Evolutionary conservation across 2,888 invertebrate species (phyloP).

Genomic region (Drosophila peninsularis): DNA sequence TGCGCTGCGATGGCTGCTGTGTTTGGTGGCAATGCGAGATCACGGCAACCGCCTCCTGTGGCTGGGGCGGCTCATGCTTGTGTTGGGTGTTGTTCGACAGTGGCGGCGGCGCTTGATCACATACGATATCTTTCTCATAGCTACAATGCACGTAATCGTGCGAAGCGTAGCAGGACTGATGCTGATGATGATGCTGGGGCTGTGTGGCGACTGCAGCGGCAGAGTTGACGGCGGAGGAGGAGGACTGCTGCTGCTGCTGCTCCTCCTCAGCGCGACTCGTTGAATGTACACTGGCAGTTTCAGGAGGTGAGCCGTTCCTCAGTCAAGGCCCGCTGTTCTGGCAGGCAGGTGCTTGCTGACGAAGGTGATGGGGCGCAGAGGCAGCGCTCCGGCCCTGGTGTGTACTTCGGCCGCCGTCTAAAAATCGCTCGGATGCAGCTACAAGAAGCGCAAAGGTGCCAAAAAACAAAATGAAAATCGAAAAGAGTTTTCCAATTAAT

Average conservation of each 20-base stretch:
- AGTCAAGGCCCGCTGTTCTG: conserved; percentile 86
- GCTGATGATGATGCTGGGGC: conserved; percentile 24
- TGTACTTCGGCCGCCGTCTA: conserved; percentile 89
- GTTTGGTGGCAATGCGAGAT: conserved; percentile 67
- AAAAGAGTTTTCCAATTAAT: conserved; percentile 62
- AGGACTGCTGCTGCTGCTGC: conserved; percentile 39
- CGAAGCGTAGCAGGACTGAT: conserved; percentile 67
- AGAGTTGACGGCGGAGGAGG: conserved; percentile 52
- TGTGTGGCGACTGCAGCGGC: conserved; percentile 19
- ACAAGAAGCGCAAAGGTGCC: conserved; percentile 72
- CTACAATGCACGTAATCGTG: conserved; percentile 84
- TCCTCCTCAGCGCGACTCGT: conserved; percentile 74
- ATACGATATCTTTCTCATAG: conserved; percentile 84
- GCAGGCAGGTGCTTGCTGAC: conserved; percentile 85
- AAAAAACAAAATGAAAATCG: conserved; percentile 43
- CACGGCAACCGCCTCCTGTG: conserved; percentile 48
- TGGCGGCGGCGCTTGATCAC: conserved; percentile 82
- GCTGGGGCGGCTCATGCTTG: conserved; percentile 59
- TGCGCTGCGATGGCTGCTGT: conserved; percentile 66
- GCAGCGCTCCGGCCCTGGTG: conserved; percentile 87
- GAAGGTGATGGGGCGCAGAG: conserved; percentile 87
- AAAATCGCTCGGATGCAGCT: conserved; percentile 95
- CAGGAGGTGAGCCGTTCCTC: conserved; percentile 90
- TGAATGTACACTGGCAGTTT: conserved; percentile 81
- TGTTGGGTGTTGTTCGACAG: conserved; percentile 46